Evolutionary conservation across 2,797 vertebrate species (phyloP).

Genomic region (Urosaurus nigricauda): DNA sequence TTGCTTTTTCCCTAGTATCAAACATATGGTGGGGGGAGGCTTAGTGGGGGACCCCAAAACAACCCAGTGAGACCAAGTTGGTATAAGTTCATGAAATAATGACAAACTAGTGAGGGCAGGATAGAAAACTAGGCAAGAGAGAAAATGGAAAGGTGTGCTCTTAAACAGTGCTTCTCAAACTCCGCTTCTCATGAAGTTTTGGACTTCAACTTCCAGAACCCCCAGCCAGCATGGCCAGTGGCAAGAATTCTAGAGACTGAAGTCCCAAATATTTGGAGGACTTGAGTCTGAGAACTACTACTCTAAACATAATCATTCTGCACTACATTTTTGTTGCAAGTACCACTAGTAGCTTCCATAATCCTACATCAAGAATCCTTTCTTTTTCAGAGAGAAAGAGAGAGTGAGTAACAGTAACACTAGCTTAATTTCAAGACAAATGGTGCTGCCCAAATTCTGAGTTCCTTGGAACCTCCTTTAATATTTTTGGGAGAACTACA

Average conservation of each 20-base stretch:
- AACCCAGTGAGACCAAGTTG: background rate
- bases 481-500: slow-evolving; percentile 42
- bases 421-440: background rate
- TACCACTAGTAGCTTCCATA: background rate
- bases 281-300: no score
- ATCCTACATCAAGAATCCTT: background rate
- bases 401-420: background rate
- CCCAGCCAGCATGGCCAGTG: no score
- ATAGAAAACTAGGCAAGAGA: background rate
- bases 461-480: slow-evolving; percentile 12
- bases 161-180: no score
- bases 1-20: no score
- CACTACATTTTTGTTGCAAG: background rate
- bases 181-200: no score
- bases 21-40: no score
- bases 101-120: background rate
- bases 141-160: background rate
- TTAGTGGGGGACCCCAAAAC: background rate
- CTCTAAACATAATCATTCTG: background rate
- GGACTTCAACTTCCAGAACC: no score
- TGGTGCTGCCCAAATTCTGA: background rate
- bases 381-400: background rate
- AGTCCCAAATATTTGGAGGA: no score
- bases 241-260: no score
- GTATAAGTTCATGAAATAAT: background rate